Conservation (phyloP, 2,888 invertebrate species). For the Vanessa cardui region DNA sequence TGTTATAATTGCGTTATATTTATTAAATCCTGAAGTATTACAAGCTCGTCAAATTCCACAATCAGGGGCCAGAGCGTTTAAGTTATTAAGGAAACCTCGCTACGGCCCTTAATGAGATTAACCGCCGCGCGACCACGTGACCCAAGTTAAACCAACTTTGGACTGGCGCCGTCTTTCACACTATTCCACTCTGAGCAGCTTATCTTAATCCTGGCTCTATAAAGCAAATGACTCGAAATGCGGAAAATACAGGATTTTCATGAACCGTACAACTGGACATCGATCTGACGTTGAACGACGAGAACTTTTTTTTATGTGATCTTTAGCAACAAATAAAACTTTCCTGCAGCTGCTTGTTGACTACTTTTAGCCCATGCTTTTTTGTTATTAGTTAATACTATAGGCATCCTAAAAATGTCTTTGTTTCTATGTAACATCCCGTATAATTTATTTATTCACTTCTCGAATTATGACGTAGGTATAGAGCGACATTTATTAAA, state of each 20-base stretch:
- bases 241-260: constrained; percentile 5
- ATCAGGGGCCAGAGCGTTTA: constrained; percentile 62
- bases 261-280: neutral
- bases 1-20: constrained; percentile 47
- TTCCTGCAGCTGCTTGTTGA: too few species aligned
- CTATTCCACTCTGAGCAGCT: constrained; percentile 34
- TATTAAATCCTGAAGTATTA: constrained; percentile 56
- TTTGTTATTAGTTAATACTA: too few species aligned
- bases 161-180: constrained; percentile 35
- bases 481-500: too few species aligned
- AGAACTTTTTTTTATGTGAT: neutral
- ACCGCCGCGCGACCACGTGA: constrained; percentile 49
- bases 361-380: too few species aligned
- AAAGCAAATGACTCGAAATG: constrained; percentile 20
- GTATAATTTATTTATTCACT: too few species aligned
- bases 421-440: too few species aligned
- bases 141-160: constrained; percentile 38
- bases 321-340: too few species aligned
- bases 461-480: too few species aligned
- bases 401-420: too few species aligned
- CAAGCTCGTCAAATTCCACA: constrained; percentile 53
- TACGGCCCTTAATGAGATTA: constrained; percentile 73
- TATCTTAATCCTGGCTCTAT: constrained; percentile 35
- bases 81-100: constrained; percentile 75
- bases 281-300: neutral